A percentile compares a stretch with the other conserved stretches of the same genome.
Evolutionary conservation across 2,113 vertebrate species (phyloP).

Genomic region (Nothocercus nigrocapillus): DNA sequence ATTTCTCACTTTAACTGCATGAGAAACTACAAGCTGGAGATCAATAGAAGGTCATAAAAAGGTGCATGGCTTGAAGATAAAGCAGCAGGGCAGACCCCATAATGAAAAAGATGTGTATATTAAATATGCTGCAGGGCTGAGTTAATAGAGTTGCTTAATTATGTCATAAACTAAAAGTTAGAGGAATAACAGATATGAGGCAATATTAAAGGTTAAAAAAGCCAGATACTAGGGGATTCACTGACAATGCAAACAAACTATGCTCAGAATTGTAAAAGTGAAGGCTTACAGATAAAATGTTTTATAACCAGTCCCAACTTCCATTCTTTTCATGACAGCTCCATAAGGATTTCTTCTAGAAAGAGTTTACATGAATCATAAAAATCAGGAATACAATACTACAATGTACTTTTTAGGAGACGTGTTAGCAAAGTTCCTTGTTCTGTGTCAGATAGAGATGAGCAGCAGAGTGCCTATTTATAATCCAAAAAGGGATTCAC

Average conservation of each 20-base stretch:
- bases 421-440: background rate
- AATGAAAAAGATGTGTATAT: background rate
- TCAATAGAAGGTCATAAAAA: constrained; percentile 39
- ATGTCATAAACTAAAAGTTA: background rate
- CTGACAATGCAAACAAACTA: background rate
- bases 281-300: background rate
- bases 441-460: background rate
- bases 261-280: background rate
- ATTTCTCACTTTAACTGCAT: constrained; percentile 17
- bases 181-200: background rate
- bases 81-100: background rate
- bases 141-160: background rate
- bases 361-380: background rate
- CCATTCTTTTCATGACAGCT: background rate
- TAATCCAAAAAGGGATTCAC: background rate
- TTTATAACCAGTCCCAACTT: background rate
- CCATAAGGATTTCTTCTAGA: background rate
- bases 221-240: background rate
- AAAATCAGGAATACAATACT: background rate
- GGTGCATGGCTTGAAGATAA: constrained; percentile 1
- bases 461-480: background rate
- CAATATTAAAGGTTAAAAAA: background rate
- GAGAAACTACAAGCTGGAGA: constrained; percentile 45
- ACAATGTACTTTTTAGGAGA: background rate
- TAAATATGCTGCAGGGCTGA: background rate